These are phyloP conservation scores for Larimichthys polyactis DNA, from an alignment of 2,113 vertebrate genomes.

Conservation along the genomic window DNA sequence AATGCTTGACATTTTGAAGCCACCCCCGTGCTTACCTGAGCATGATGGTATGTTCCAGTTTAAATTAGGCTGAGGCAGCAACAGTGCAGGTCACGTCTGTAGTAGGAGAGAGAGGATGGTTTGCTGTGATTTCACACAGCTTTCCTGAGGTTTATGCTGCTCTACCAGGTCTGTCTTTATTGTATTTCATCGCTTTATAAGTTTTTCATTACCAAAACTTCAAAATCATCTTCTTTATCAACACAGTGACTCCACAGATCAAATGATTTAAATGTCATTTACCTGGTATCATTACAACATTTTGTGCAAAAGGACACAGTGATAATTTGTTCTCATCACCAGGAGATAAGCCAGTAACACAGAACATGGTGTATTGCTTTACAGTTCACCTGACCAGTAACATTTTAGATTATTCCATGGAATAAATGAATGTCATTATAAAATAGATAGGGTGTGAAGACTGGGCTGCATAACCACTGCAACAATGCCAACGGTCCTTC, in stretches of 20 bases:
- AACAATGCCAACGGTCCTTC: neutral
- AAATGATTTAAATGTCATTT: neutral
- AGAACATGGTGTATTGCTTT: neutral
- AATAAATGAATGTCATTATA: neutral
- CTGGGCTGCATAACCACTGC: neutral
- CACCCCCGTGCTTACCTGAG: constrained; percentile 15
- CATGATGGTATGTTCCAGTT: constrained; percentile 13
- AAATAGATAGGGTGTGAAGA: neutral
- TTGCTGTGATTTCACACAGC: neutral
- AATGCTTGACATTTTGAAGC: neutral
- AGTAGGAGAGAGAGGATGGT: neutral
- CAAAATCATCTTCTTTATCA: neutral
- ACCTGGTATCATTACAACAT: neutral
- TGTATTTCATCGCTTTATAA: neutral
- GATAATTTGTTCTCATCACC: neutral
- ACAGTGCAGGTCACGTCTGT: neutral
- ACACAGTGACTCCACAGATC: neutral
- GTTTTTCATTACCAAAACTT: neutral
- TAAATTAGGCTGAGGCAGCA: neutral
- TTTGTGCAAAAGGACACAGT: neutral
- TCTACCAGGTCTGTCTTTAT: neutral
- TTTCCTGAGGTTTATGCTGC: neutral
- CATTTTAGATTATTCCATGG: neutral
- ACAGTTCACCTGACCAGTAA: neutral
- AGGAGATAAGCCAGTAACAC: neutral